These are phyloP conservation scores for Pterostichus madidus DNA, from an alignment of 2,888 invertebrate genomes.

Conservation along the genomic window DNA sequence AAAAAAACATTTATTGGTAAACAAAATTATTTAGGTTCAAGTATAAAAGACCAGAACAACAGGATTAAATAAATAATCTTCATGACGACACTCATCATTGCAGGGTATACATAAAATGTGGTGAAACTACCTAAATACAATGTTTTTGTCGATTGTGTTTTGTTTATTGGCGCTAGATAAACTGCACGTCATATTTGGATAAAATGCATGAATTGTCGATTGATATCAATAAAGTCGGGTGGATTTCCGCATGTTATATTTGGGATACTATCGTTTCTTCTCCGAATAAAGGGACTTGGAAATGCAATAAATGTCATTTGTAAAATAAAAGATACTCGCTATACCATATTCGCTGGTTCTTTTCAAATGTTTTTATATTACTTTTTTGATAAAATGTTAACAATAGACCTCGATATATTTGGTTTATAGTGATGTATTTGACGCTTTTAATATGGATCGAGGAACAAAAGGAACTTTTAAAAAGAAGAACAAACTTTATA, in stretches of 20 bases:
- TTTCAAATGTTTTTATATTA: conserved; percentile 38
- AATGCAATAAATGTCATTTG: conserved; percentile 53
- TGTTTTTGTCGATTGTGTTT: neutral
- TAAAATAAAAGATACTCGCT: conserved; percentile 51
- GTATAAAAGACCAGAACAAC: too few species aligned
- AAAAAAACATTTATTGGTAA: too few species aligned
- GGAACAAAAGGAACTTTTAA: neutral
- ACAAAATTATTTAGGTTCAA: too few species aligned
- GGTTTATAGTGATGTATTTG: conserved; percentile 38
- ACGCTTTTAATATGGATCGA: conserved; percentile 21
- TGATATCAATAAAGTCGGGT: conserved; percentile 41
- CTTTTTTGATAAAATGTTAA: conserved; percentile 40
- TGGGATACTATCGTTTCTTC: conserved; percentile 36
- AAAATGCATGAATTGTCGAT: conserved; percentile 39
- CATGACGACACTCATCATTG: too few species aligned
- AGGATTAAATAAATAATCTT: too few species aligned
- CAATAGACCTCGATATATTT: conserved; percentile 36
- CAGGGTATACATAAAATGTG: too few species aligned
- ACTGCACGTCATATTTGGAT: neutral
- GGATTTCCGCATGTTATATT: conserved; percentile 30
- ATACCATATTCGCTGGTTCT: conserved; percentile 36
- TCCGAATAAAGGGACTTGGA: conserved; percentile 26
- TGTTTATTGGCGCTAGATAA: neutral
- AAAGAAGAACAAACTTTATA: neutral
- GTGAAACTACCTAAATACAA: neutral